These are phyloP conservation scores for Daubentonia madagascariensis DNA, from an alignment of 2,113 vertebrate species.

Conservation along the genomic window DNA sequence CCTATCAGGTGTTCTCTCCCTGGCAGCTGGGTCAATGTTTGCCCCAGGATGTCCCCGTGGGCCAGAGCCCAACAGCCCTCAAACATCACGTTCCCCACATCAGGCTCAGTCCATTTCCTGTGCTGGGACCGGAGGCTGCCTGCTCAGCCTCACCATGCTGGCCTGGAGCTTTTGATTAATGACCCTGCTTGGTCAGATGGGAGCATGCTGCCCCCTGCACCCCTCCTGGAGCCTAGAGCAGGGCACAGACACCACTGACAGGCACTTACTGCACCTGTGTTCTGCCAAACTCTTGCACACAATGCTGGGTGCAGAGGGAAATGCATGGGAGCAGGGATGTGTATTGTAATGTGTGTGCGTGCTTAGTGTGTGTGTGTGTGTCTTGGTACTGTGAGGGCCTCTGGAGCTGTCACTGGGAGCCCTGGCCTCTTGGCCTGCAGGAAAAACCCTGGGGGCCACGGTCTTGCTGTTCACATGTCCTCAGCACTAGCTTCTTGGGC, in stretches of 20 bases:
- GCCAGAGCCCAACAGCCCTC: background rate
- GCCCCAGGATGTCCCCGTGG: background rate
- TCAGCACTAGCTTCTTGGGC: background rate
- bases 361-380: background rate
- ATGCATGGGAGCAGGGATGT: background rate
- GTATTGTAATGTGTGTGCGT: background rate
- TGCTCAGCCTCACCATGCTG: accelerated
- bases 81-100: background rate
- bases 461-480: background rate
- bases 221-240: accelerated
- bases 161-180: background rate
- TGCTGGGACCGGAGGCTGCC: background rate
- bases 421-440: background rate
- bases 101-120: background rate
- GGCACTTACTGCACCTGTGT: background rate
- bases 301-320: background rate
- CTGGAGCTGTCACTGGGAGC: background rate
- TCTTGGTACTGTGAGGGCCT: background rate
- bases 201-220: accelerated
- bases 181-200: background rate
- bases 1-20: background rate
- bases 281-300: accelerated
- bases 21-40: background rate
- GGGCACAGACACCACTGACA: background rate
- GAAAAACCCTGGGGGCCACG: background rate